Evolutionary conservation across 2,888 invertebrate genomes (phyloP).

Genomic region (Linhomoeus sp.): DNA sequence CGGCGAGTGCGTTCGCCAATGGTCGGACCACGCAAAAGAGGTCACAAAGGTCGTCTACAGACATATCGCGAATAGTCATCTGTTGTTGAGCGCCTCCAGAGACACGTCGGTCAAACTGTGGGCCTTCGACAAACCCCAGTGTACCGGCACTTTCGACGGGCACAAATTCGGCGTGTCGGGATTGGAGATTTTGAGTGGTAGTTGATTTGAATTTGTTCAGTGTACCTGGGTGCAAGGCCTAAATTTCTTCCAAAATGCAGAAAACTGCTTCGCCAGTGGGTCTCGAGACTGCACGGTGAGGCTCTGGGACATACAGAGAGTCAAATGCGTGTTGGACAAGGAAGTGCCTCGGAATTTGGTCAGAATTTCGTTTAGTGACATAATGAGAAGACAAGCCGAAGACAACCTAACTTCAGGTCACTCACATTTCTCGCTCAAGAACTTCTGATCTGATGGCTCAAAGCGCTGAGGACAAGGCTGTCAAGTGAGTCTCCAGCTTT

Average conservation of each 20-base stretch:
- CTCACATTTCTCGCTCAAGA: slow-evolving; percentile 29
- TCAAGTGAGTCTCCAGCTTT: slow-evolving; percentile 24
- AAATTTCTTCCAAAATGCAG: slow-evolving; percentile 10
- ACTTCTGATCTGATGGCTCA: slow-evolving; percentile 27
- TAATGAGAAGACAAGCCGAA: background rate
- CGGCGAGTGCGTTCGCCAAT: slow-evolving; percentile 13
- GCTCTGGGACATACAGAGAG: slow-evolving; percentile 30
- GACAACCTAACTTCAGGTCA: slow-evolving; percentile 22
- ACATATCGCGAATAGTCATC: slow-evolving; percentile 21
- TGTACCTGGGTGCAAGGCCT: too few relatives aligned
- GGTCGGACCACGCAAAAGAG: slow-evolving; percentile 15
- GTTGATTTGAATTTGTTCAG: background rate
- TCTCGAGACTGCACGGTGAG: slow-evolving; percentile 30
- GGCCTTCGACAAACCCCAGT: slow-evolving; percentile 19
- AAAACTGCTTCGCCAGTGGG: slow-evolving; percentile 25
- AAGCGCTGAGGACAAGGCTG: slow-evolving; percentile 34
- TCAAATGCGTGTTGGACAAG: slow-evolving; percentile 17
- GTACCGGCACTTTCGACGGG: slow-evolving; percentile 19
- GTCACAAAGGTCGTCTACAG: slow-evolving; percentile 14
- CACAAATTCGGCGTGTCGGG: slow-evolving; percentile 30
- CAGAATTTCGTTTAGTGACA: slow-evolving; percentile 2
- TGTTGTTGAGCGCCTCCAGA: slow-evolving; percentile 29
- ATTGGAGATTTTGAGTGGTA: slow-evolving; percentile 17
- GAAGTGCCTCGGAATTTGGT: slow-evolving; percentile 30
- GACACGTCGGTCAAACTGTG: slow-evolving; percentile 29